Evolutionary conservation across 2,113 vertebrate genomes (phyloP).

Genomic region (Urocynchramus pylzowi): DNA sequence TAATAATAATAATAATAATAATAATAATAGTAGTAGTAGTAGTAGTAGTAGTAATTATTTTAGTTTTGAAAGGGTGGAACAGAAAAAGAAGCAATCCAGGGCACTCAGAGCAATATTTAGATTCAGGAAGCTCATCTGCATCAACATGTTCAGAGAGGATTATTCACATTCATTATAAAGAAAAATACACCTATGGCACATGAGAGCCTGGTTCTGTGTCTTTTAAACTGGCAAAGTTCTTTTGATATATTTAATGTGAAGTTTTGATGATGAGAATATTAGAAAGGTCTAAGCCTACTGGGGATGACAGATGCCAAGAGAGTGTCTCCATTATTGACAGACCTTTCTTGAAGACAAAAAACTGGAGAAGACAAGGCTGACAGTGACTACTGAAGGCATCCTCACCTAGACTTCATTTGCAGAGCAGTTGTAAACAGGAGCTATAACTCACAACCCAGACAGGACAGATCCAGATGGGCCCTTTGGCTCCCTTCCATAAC

Average conservation of each 20-base stretch:
- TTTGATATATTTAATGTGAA: neutral
- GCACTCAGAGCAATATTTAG: neutral
- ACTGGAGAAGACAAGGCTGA: neutral
- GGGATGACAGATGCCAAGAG: neutral
- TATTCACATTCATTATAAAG: neutral
- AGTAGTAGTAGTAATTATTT: neutral
- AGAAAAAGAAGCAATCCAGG: neutral
- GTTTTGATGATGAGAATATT: neutral
- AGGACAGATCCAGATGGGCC: constrained; percentile 28
- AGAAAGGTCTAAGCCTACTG: neutral
- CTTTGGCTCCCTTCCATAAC: neutral
- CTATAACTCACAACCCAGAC: constrained; percentile 3
- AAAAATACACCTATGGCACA: neutral
- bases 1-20: neutral
- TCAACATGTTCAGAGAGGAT: neutral
- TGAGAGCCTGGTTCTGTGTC: neutral
- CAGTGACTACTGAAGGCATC: neutral
- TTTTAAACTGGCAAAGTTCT: neutral
- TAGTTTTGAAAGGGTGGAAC: neutral
- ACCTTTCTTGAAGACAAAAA: neutral
- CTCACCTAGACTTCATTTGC: neutral
- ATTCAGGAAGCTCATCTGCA: neutral
- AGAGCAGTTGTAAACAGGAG: constrained; percentile 19
- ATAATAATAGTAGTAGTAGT: neutral
- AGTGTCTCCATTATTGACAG: neutral